Evolutionary conservation across 2,888 invertebrate species (phyloP).

Genomic region (Nasonovia ribisnigri): DNA sequence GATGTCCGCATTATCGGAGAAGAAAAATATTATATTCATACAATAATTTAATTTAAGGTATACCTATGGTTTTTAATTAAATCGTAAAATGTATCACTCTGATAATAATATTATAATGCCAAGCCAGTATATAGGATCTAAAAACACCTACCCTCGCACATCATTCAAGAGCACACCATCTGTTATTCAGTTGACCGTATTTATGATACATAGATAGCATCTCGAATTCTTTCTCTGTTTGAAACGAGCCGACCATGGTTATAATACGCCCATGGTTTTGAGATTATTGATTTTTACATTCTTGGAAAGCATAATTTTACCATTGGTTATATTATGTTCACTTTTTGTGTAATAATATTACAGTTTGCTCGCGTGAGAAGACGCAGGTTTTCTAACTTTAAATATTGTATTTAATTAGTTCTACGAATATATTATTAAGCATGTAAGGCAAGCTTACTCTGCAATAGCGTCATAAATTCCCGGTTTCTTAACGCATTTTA

Average conservation of each 20-base stretch:
- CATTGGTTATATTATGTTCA: neutral
- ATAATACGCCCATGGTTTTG: neutral
- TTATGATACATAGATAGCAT: neutral
- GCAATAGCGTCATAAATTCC: too few relatives aligned
- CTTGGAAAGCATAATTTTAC: neutral
- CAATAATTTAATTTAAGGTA: neutral
- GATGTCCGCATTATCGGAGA: too few relatives aligned
- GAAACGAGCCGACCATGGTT: neutral
- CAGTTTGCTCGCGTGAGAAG: neutral
- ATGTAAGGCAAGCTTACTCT: too few relatives aligned
- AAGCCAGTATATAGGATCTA: neutral
- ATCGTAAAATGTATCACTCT: too few relatives aligned
- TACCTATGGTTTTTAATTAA: neutral
- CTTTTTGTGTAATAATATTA: neutral
- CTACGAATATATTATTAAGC: neutral
- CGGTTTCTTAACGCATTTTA: too few relatives aligned
- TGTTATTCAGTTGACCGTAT: neutral
- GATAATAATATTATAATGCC: neutral
- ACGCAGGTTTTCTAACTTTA: neutral
- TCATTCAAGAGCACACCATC: neutral
- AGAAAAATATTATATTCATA: neutral
- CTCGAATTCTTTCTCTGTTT: neutral
- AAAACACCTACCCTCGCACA: neutral
- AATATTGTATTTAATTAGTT: neutral
- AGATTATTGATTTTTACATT: constrained; percentile 5